phyloP scores from a whole-genome alignment of 2,888 invertebrate species.

The Acronicta psi region DNA sequence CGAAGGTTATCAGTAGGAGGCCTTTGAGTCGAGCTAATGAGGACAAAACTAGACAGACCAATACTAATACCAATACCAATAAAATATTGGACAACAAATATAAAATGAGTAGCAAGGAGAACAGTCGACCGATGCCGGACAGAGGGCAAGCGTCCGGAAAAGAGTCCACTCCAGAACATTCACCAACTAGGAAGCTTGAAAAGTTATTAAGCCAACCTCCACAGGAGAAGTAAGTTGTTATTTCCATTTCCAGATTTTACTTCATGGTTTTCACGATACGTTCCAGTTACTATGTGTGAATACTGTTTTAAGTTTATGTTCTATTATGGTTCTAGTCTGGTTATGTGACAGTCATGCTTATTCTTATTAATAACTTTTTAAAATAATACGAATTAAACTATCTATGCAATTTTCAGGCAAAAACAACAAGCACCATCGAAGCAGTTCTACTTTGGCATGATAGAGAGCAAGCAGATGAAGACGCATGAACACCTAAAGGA shows the following conservation, averaged over 20 bases:
- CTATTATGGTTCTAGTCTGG: no score
- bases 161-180: slow-evolving; percentile 90
- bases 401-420: slow-evolving; percentile 61
- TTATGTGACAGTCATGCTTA: no score
- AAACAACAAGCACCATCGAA: slow-evolving; percentile 78
- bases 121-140: slow-evolving; percentile 75
- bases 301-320: no score
- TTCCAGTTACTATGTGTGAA: no score
- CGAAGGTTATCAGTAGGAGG: slow-evolving; percentile 63
- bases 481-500: slow-evolving; percentile 78
- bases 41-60: slow-evolving; percentile 68
- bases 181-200: slow-evolving; percentile 82
- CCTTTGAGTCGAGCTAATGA: slow-evolving; percentile 76
- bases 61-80: slow-evolving; percentile 64
- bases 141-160: slow-evolving; percentile 90
- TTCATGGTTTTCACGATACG: not conserved
- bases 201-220: slow-evolving; percentile 53
- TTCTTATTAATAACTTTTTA: no score
- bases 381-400: no score
- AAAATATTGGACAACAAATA: slow-evolving; percentile 66
- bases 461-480: slow-evolving; percentile 82
- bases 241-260: not conserved
- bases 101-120: slow-evolving; percentile 74
- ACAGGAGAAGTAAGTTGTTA: slow-evolving; percentile 73
- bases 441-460: slow-evolving; percentile 95